Evolutionary conservation across 2,888 invertebrate genomes (phyloP).

Genomic region (Cephus nigrinus): DNA sequence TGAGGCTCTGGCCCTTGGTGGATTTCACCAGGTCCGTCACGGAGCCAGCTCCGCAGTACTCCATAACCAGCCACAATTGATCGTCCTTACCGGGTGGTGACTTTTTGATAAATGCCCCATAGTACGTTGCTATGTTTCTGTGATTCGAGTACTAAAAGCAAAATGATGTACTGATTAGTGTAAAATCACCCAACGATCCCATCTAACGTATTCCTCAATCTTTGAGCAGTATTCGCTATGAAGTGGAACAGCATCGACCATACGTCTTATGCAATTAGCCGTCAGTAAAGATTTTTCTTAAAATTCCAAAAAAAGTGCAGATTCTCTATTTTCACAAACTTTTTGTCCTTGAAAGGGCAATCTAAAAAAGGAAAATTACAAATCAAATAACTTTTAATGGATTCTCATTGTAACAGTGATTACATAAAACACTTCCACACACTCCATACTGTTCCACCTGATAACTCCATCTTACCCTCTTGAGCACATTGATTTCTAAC

Average conservation of each 20-base stretch:
- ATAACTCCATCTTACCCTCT: conserved; percentile 73
- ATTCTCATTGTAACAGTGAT: neutral
- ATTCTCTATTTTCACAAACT: neutral
- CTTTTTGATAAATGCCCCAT: conserved; percentile 99
- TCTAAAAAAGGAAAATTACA: too few species aligned
- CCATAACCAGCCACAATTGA: conserved; percentile 99
- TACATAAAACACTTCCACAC: neutral
- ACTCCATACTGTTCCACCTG: neutral
- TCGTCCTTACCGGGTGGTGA: conserved; percentile 99
- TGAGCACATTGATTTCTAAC: conserved; percentile 98
- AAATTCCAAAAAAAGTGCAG: neutral
- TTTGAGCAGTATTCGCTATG: too few species aligned
- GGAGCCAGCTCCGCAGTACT: conserved; percentile 98
- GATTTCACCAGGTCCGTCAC: conserved; percentile 99
- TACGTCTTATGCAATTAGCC: neutral
- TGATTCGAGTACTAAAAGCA: conserved; percentile 90
- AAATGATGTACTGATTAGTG: neutral
- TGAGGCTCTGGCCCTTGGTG: conserved; percentile 96
- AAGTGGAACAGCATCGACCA: too few species aligned
- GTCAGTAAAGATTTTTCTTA: neutral
- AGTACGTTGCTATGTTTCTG: conserved; percentile 99
- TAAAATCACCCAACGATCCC: conserved; percentile 6
- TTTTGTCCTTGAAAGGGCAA: neutral
- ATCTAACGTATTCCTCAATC: neutral
- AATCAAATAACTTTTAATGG: neutral